Evolutionary conservation across 1,140 invertebrate genomes (phyloP).

Genomic region (Saxidomus purpurata): DNA sequence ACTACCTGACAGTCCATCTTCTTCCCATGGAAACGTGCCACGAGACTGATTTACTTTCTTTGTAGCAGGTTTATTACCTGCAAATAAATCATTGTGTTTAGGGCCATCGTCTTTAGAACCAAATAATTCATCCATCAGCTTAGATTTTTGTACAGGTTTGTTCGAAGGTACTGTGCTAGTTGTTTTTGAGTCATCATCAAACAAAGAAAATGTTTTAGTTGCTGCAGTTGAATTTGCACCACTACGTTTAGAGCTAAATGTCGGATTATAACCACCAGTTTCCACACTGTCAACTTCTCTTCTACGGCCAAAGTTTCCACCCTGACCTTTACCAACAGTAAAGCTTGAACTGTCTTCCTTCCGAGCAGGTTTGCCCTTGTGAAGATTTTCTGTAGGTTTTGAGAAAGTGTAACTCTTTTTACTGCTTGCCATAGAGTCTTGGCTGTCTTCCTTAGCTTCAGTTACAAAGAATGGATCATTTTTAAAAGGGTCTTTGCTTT

Average conservation of each 20-base stretch:
- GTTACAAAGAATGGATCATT: slow-evolving; percentile 66
- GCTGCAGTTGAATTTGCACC: slow-evolving; percentile 18
- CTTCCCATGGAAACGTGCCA: slow-evolving; percentile 75
- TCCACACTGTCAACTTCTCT: slow-evolving; percentile 67
- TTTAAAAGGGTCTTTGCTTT: neutral
- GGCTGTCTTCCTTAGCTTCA: slow-evolving; percentile 38
- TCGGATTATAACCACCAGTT: slow-evolving; percentile 77
- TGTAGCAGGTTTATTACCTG: slow-evolving; percentile 33
- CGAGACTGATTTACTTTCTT: slow-evolving; percentile 33
- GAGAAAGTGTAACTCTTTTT: slow-evolving; percentile 75
- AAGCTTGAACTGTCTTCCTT: slow-evolving; percentile 71
- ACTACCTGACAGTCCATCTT: slow-evolving; percentile 16
- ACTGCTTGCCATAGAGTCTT: slow-evolving; percentile 59
- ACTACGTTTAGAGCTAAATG: slow-evolving; percentile 60
- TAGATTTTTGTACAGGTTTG: slow-evolving; percentile 70
- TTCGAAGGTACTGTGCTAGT: neutral
- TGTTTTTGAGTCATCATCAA: slow-evolving; percentile 55
- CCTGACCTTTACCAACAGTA: slow-evolving; percentile 49
- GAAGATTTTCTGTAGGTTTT: slow-evolving; percentile 78
- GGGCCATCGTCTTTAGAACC: slow-evolving; percentile 60
- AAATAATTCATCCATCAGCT: slow-evolving; percentile 78
- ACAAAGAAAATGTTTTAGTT: slow-evolving; percentile 54
- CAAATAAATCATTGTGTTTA: slow-evolving; percentile 67
- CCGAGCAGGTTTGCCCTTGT: slow-evolving; percentile 78
- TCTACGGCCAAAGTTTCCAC: neutral